These are phyloP conservation scores for Didymodactylos carnosus DNA, from an alignment of 2,888 invertebrate species.

Conservation along the genomic window DNA sequence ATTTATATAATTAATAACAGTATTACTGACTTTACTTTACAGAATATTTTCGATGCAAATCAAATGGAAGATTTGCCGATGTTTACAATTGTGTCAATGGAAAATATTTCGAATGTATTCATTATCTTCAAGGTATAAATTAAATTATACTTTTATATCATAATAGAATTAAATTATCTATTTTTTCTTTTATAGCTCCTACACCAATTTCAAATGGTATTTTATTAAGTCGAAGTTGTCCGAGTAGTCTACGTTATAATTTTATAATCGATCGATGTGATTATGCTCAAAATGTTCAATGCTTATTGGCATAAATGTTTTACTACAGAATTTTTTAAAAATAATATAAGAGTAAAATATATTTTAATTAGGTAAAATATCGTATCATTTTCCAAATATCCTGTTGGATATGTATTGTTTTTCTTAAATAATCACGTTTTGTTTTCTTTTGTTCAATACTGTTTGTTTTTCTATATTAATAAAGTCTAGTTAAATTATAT, in stretches of 20 bases:
- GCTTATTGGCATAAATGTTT: not conserved
- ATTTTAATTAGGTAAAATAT: no score
- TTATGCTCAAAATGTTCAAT: conserved; percentile 11
- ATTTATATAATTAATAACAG: no score
- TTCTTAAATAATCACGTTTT: no score
- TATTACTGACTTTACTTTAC: not conserved
- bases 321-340: no score
- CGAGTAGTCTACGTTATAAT: conserved; percentile 6
- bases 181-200: not conserved
- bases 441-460: no score
- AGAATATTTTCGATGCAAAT: conserved; percentile 11
- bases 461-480: no score
- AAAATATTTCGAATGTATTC: conserved; percentile 14
- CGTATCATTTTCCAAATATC: no score
- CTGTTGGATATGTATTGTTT: no score
- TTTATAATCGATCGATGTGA: conserved; percentile 6
- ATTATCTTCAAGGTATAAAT: conserved; percentile 5
- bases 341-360: no score
- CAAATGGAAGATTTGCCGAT: conserved; percentile 11
- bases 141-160: not conserved
- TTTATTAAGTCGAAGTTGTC: conserved; percentile 8
- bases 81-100: conserved; percentile 6
- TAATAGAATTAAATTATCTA: not conserved
- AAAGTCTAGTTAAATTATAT: no score
- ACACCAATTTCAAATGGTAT: conserved; percentile 7